Evolutionary conservation across 1,140 invertebrate species (phyloP).

Genomic region (Samia ricini): DNA sequence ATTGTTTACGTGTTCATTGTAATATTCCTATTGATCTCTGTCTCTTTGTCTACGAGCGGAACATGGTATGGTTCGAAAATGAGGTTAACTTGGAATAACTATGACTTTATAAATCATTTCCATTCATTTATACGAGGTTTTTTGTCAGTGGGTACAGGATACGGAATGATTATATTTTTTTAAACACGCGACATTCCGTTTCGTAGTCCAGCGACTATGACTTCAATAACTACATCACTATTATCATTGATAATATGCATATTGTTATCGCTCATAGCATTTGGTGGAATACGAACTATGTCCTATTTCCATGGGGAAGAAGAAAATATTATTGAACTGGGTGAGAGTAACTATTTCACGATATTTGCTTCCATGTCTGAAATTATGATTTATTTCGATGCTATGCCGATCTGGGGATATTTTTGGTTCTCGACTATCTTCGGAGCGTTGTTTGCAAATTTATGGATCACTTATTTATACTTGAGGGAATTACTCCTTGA

Average conservation of each 20-base stretch:
- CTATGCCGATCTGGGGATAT: constrained; percentile 50
- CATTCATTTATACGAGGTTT: constrained; percentile 40
- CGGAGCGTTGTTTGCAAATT: constrained; percentile 42
- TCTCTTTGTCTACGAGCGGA: constrained; percentile 51
- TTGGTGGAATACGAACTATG: constrained; percentile 58
- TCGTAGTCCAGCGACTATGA: constrained; percentile 62
- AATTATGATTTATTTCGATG: constrained; percentile 52
- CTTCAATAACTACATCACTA: constrained; percentile 40
- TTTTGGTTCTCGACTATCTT: constrained; percentile 53
- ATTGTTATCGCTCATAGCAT: constrained; percentile 47
- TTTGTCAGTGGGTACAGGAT: constrained; percentile 48
- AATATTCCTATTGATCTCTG: constrained; percentile 50
- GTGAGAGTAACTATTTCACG: constrained; percentile 45
- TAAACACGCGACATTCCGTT: constrained; percentile 48
- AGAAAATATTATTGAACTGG: constrained; percentile 52
- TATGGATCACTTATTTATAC: constrained; percentile 53
- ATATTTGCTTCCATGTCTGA: constrained; percentile 51
- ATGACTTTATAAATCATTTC: constrained; percentile 29
- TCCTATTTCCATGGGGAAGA: constrained; percentile 63
- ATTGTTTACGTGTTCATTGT: constrained; percentile 38
- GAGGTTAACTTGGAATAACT: constrained; percentile 36
- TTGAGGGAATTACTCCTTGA: constrained; percentile 36
- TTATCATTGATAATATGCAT: constrained; percentile 44
- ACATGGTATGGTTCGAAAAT: constrained; percentile 55
- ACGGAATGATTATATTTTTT: constrained; percentile 54